Conservation (phyloP, 2,888 invertebrate genomes). For the Timandra comae region DNA sequence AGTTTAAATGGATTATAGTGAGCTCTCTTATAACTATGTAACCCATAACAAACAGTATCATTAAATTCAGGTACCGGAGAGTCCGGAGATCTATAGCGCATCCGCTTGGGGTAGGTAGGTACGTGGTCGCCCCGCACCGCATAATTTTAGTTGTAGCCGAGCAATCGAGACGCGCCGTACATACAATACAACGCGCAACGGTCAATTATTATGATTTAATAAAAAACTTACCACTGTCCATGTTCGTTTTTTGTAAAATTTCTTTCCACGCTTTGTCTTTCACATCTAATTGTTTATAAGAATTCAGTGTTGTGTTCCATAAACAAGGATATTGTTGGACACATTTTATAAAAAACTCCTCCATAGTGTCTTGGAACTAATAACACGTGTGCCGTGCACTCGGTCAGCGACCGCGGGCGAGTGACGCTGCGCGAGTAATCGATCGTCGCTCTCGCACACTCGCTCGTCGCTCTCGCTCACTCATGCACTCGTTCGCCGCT, state of each 20-base stretch:
- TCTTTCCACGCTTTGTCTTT: constrained; percentile 12
- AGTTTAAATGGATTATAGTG: too few species aligned
- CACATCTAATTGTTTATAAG: constrained; percentile 5
- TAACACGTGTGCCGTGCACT: too few species aligned
- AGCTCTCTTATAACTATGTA: too few species aligned
- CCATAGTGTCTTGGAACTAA: too few species aligned
- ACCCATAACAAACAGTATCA: too few species aligned
- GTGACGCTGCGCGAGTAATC: too few species aligned
- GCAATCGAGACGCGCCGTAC: background rate
- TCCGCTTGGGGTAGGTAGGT: background rate
- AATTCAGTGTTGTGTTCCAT: constrained; percentile 8
- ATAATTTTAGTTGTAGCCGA: background rate
- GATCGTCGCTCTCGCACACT: too few species aligned
- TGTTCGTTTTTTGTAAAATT: constrained; percentile 10
- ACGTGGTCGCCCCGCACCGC: background rate
- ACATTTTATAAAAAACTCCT: constrained; percentile 13
- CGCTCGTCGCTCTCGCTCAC: too few species aligned
- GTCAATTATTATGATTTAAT: background rate
- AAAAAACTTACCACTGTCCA: constrained; percentile 6
- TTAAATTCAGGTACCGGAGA: too few species aligned
- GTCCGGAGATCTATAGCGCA: background rate
- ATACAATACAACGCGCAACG: too few species aligned
- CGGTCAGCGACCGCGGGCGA: too few species aligned
- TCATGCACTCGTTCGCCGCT: too few species aligned
- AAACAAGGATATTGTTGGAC: constrained; percentile 12